Conservation (phyloP, 2,888 invertebrate genomes). For the Dichetophora obliterata region DNA sequence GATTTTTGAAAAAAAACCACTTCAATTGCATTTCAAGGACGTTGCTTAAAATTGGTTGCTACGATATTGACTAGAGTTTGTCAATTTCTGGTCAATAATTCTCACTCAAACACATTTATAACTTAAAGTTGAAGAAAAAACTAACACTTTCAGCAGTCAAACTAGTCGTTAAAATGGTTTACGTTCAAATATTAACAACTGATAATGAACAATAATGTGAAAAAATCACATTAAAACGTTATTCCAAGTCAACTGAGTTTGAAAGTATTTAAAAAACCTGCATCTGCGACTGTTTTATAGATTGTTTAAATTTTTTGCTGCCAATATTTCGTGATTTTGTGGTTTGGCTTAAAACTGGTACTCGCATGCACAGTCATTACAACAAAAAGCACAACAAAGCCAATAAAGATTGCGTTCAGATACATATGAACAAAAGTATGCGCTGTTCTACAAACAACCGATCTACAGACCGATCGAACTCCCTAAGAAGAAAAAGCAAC, state of each 20-base stretch:
- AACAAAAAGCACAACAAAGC: background rate
- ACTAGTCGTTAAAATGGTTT: constrained; percentile 8
- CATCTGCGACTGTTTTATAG: background rate
- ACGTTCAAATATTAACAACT: background rate
- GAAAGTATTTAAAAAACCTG: background rate
- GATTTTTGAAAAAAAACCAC: background rate
- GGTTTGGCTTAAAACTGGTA: background rate
- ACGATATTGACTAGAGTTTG: background rate
- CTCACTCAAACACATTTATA: background rate
- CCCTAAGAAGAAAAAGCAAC: too few relatives aligned
- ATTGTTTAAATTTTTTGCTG: background rate
- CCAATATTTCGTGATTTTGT: background rate
- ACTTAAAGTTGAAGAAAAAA: background rate
- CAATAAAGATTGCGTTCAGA: background rate
- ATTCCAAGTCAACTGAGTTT: background rate
- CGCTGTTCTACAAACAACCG: background rate
- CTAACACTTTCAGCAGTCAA: constrained; percentile 8
- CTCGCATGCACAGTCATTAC: background rate
- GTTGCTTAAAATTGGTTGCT: background rate
- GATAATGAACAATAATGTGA: background rate
- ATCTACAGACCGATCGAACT: background rate
- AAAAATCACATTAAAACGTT: constrained; percentile 19
- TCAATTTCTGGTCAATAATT: background rate
- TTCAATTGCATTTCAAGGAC: constrained; percentile 22
- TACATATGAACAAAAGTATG: background rate